Evolutionary conservation across 2,113 vertebrate genomes (phyloP).

Genomic region (Lonchura striata): DNA sequence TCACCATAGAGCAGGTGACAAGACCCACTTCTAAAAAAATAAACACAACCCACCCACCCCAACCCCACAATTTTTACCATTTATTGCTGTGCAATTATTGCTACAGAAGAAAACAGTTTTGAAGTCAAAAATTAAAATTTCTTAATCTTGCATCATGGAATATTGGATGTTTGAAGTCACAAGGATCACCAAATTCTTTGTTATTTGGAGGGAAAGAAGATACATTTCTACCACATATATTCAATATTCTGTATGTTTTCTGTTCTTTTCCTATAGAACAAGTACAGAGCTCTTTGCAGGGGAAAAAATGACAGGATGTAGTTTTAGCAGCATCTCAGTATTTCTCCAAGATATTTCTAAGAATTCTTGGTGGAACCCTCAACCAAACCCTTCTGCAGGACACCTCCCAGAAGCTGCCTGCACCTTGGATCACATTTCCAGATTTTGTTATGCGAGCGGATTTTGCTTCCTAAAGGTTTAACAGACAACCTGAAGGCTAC

Average conservation of each 20-base stretch:
- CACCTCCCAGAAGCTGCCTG: not conserved
- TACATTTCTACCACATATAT: not conserved
- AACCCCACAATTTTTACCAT: not conserved
- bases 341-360: not conserved
- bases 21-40: not conserved
- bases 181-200: not conserved
- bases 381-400: not conserved
- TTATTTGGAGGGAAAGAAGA: not conserved
- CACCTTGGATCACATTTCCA: not conserved
- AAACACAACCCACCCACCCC: not conserved
- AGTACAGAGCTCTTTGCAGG: not conserved
- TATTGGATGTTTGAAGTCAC: not conserved
- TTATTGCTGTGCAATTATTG: not conserved
- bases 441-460: not conserved
- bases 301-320: not conserved
- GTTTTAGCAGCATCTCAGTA: not conserved
- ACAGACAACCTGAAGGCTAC: no score
- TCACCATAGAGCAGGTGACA: rapidly evolving
- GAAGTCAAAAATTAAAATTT: not conserved
- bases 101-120: not conserved
- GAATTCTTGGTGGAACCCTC: not conserved
- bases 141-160: no score
- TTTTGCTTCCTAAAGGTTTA: not conserved
- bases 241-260: rapidly evolving
- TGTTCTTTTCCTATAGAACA: not conserved